Conservation (phyloP, 1,140 invertebrate genomes). For the Drosophila grimshawi region DNA sequence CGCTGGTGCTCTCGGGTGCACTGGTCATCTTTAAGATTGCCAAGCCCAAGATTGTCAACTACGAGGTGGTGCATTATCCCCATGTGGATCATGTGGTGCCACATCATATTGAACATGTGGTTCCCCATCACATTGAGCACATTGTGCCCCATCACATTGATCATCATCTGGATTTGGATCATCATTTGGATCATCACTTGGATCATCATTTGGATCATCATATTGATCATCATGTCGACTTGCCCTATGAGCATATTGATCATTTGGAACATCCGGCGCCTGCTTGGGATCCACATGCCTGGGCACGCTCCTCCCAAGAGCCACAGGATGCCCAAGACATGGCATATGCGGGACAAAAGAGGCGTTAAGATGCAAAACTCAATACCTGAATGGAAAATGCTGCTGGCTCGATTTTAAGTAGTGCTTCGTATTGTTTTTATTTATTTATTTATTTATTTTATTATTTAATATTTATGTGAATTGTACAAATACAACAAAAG, state of each 20-base stretch:
- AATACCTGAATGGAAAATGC: slow-evolving; percentile 31
- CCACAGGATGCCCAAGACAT: slow-evolving; percentile 87
- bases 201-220: slow-evolving; percentile 86
- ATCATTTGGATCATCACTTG: slow-evolving; percentile 86
- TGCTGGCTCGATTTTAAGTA: slow-evolving; percentile 66
- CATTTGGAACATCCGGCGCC: slow-evolving; percentile 85
- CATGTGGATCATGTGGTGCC: slow-evolving; percentile 85
- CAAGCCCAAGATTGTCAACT: slow-evolving; percentile 91
- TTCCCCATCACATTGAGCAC: slow-evolving; percentile 76
- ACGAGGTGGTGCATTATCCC: slow-evolving; percentile 94
- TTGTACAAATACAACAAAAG: slow-evolving; percentile 65
- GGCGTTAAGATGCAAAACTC: slow-evolving; percentile 36
- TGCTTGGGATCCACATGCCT: slow-evolving; percentile 86
- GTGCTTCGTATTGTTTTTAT: slow-evolving; percentile 62
- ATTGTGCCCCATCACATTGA: slow-evolving; percentile 84
- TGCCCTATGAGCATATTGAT: slow-evolving; percentile 79
- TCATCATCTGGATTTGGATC: slow-evolving; percentile 84
- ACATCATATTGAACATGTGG: slow-evolving; percentile 85
- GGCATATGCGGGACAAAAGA: slow-evolving; percentile 87
- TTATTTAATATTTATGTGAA: slow-evolving; percentile 63
- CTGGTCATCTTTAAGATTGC: slow-evolving; percentile 93
- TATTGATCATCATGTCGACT: slow-evolving; percentile 72
- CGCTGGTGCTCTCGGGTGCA: slow-evolving; percentile 91
- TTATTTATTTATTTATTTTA: slow-evolving; percentile 65
- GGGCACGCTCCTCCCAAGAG: slow-evolving; percentile 80